These are phyloP conservation scores for Danio choprae DNA, from an alignment of 2,797 vertebrate species.

Conservation along the genomic window DNA sequence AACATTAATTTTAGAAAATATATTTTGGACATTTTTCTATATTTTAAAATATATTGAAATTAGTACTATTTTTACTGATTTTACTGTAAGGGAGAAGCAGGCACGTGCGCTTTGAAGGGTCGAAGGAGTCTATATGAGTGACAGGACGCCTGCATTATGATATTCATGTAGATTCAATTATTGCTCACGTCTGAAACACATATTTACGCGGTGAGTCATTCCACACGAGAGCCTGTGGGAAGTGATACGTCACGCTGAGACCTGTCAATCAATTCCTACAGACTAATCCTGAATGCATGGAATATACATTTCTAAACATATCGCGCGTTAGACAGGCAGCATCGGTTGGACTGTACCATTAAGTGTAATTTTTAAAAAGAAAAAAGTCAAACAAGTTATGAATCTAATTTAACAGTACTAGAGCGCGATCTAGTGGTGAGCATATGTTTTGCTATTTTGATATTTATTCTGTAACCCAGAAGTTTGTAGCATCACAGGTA, in stretches of 20 bases:
- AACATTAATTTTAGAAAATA: too few relatives aligned
- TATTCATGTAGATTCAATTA: not conserved
- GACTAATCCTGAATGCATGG: not conserved
- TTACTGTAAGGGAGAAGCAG: not conserved
- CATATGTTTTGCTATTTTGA: not conserved
- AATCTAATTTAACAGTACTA: not conserved
- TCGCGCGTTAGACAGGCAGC: not conserved
- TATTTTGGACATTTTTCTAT: too few relatives aligned
- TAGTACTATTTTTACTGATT: too few relatives aligned
- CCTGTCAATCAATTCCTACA: constrained; percentile 27
- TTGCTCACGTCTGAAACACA: constrained; percentile 2
- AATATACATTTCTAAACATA: not conserved
- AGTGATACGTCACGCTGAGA: not conserved
- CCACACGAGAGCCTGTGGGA: not conserved
- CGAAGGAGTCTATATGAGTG: not conserved
- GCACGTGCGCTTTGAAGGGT: not conserved
- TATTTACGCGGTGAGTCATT: constrained; percentile 27
- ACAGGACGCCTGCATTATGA: not conserved
- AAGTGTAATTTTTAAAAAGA: too few relatives aligned
- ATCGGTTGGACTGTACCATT: not conserved
- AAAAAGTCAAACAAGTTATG: not conserved
- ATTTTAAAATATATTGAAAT: too few relatives aligned
- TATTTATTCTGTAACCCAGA: too few relatives aligned
- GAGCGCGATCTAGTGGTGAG: not conserved
- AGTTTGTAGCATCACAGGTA: too few relatives aligned